Conservation (phyloP, 1,140 invertebrate species). For the Eufriesea mexicana region DNA sequence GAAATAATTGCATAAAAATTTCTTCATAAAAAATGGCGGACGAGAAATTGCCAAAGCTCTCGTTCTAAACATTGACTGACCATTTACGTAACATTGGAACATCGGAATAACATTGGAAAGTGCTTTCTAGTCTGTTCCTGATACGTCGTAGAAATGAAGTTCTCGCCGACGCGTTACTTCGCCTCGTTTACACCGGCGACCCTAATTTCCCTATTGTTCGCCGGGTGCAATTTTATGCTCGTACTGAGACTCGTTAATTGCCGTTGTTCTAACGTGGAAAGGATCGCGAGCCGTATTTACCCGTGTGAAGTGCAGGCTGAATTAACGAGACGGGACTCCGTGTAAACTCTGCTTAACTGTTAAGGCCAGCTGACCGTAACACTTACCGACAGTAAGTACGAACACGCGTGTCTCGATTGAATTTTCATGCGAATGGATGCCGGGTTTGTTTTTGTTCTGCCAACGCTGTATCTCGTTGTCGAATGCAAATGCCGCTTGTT, state of each 20-base stretch:
- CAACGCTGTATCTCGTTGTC: no score
- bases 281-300: background rate
- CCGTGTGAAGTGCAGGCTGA: constrained; percentile 23
- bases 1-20: no score
- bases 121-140: constrained; percentile 55
- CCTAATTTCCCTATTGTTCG: constrained; percentile 67
- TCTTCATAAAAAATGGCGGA: no score
- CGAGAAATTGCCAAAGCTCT: no score
- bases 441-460: no score
- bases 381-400: background rate
- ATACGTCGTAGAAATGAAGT: constrained; percentile 47
- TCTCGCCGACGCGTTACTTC: constrained; percentile 21
- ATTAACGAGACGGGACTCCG: constrained; percentile 27
- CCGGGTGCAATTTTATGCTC: constrained; percentile 39
- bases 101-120: constrained; percentile 13
- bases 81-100: background rate
- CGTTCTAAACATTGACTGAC: no score
- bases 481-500: no score
- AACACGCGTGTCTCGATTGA: background rate
- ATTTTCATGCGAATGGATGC: background rate
- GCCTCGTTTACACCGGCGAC: constrained; percentile 61
- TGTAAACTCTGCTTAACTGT: constrained; percentile 7
- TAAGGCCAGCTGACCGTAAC: background rate
- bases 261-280: constrained; percentile 11
- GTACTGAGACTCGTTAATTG: constrained; percentile 47